Conservation (phyloP, 2,113 vertebrate species). For the Hypocryptadius cinnamomeus region DNA sequence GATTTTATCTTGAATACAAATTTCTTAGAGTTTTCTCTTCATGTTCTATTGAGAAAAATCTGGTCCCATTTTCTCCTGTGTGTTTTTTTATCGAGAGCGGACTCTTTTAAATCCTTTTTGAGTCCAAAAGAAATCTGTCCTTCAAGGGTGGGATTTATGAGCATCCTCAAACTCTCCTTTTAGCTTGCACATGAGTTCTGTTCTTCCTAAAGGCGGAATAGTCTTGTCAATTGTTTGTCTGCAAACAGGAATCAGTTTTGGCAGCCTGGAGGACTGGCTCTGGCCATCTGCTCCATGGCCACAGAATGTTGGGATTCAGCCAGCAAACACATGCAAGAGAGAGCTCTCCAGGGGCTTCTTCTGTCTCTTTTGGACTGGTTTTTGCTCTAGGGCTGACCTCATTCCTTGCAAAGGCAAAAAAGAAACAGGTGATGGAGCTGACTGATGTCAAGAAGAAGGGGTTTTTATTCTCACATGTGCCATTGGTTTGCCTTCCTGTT, state of each 20-base stretch:
- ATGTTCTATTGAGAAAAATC: neutral
- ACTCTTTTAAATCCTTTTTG: neutral
- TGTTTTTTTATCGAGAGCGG: neutral
- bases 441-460: neutral
- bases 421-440: neutral
- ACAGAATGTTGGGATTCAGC: neutral
- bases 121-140: neutral
- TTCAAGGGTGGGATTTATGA: neutral
- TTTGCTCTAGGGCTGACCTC: neutral
- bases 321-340: neutral
- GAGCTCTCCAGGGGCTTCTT: neutral
- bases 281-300: neutral
- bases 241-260: neutral
- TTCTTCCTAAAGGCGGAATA: neutral
- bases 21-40: neutral
- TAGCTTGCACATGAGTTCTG: neutral
- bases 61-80: neutral
- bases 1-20: neutral
- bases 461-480: neutral
- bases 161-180: neutral
- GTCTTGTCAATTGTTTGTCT: neutral
- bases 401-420: neutral
- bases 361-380: neutral
- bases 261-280: neutral
- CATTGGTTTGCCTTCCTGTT: neutral